Evolutionary conservation across 1,140 invertebrate species (phyloP).

Genomic region (Zeugodacus cucurbitae): DNA sequence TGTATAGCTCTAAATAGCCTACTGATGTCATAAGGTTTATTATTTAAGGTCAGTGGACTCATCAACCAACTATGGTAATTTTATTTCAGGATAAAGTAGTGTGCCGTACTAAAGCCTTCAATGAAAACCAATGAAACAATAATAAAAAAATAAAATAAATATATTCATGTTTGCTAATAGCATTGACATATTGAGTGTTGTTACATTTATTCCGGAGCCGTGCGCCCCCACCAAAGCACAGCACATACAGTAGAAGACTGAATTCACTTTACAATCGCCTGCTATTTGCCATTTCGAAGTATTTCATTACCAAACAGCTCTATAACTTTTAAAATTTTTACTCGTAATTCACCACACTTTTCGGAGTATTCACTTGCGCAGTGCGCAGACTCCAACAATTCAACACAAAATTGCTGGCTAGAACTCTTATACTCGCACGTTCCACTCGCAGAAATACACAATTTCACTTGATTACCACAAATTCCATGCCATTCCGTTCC

Average conservation of each 20-base stretch:
- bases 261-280: neutral
- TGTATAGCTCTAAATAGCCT: too few relatives aligned
- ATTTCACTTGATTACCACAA: neutral
- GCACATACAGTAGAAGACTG: neutral
- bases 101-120: too few relatives aligned
- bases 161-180: too few relatives aligned
- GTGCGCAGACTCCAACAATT: neutral
- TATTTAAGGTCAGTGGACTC: too few relatives aligned
- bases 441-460: neutral
- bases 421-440: conserved; percentile 1
- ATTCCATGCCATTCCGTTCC: conserved; percentile 8
- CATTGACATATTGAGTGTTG: too few relatives aligned
- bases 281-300: neutral
- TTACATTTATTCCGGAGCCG: neutral
- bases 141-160: too few relatives aligned
- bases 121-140: too few relatives aligned
- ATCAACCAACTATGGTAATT: too few relatives aligned
- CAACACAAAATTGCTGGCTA: too few relatives aligned
- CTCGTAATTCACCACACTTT: conserved; percentile 22
- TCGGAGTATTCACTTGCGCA: neutral
- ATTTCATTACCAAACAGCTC: neutral
- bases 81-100: too few relatives aligned
- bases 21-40: too few relatives aligned
- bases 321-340: neutral
- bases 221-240: neutral